These are phyloP conservation scores for Puffinus mauretanicus DNA, from an alignment of 2,113 vertebrate genomes.

Conservation along the genomic window DNA sequence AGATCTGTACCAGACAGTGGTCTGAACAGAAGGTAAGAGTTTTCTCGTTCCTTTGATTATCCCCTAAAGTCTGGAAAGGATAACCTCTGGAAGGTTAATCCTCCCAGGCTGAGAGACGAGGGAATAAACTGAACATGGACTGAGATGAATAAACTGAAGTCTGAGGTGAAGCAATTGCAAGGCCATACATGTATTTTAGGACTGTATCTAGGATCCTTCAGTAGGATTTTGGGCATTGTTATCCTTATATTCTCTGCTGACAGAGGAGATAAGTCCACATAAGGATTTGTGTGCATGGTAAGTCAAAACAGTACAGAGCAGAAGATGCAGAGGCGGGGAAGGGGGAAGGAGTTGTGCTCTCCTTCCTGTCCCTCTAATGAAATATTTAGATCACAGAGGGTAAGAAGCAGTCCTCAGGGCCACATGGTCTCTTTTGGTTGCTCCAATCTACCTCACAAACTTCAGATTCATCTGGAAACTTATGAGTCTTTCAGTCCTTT, in stretches of 20 bases:
- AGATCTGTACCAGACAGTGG: neutral
- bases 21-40: neutral
- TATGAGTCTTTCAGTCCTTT: neutral
- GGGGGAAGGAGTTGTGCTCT: rapidly evolving
- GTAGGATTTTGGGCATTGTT: neutral
- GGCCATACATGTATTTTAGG: neutral
- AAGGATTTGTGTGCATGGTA: neutral
- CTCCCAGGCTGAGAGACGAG: neutral
- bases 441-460: neutral
- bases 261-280: neutral
- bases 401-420: neutral
- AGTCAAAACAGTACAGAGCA: neutral
- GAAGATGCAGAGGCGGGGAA: neutral
- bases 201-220: neutral
- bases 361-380: neutral
- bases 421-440: neutral
- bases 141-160: neutral
- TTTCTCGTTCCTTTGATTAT: neutral
- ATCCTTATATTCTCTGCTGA: neutral
- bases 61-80: neutral
- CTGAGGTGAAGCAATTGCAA: neutral
- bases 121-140: neutral
- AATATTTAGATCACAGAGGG: neutral
- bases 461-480: neutral
- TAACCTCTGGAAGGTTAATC: neutral